Evolutionary conservation across 2,113 vertebrate species (phyloP).

Genomic region (Dasyurus viverrinus): DNA sequence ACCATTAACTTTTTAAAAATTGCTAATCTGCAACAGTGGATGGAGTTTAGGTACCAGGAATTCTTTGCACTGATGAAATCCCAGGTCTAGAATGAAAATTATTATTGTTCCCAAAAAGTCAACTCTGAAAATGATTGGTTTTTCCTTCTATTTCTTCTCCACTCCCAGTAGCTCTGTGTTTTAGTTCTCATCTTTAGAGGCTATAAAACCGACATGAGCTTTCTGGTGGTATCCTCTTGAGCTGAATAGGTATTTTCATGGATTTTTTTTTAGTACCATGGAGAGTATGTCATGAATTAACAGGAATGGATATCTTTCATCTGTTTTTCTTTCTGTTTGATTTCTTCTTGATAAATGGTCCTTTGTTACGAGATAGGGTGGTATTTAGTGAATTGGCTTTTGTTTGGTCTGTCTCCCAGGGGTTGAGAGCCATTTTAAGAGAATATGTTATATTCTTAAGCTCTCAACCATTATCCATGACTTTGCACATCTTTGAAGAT

Average conservation of each 20-base stretch:
- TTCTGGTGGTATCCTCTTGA: conserved; percentile 67
- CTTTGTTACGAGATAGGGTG: conserved; percentile 73
- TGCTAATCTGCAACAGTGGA: not conserved
- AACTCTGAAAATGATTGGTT: not conserved
- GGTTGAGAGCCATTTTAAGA: conserved; percentile 67
- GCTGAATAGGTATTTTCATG: conserved; percentile 24
- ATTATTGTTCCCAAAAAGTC: not conserved
- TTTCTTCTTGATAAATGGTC: conserved; percentile 71
- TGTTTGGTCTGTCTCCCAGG: conserved; percentile 64
- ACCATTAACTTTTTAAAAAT: not conserved
- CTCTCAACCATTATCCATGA: conserved; percentile 64
- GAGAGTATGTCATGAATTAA: conserved; percentile 70
- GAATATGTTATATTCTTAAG: conserved; percentile 74
- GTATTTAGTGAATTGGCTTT: conserved; percentile 76
- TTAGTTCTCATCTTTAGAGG: conserved; percentile 51
- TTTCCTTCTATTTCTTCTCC: not conserved
- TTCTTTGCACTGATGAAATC: not conserved
- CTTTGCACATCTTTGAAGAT: conserved; percentile 81
- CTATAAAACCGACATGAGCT: conserved; percentile 55
- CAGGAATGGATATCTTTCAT: conserved; percentile 58
- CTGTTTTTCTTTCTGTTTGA: conserved; percentile 65
- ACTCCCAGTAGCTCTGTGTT: not conserved
- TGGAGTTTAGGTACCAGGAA: not conserved
- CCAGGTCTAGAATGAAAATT: not conserved
- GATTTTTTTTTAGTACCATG: conserved; percentile 23